Percentiles rank a stretch among this genome's conserved stretches.
These are phyloP conservation scores for Sphaerodactylus townsendi DNA, from an alignment of 2,113 vertebrate genomes.

Conservation along the genomic window DNA sequence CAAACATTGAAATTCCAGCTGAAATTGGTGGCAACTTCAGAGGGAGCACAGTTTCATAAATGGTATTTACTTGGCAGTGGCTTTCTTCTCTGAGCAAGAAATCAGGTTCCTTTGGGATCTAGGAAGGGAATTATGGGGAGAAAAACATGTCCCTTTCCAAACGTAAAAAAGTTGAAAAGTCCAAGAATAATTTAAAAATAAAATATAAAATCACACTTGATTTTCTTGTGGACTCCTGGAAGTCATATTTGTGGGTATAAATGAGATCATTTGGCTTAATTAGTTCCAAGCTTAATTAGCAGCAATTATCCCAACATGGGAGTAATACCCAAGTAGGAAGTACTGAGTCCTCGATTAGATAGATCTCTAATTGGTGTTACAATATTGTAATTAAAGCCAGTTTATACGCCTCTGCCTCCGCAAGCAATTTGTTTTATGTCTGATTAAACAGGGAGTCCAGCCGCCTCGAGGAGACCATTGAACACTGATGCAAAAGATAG, in stretches of 20 bases:
- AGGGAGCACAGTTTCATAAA: background rate
- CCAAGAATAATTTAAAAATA: constrained; percentile 59
- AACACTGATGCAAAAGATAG: constrained; percentile 65
- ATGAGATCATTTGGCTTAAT: constrained; percentile 88
- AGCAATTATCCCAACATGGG: constrained; percentile 90
- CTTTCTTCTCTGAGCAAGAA: constrained; percentile 20
- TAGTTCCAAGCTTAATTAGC: constrained; percentile 89
- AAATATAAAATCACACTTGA: constrained; percentile 65
- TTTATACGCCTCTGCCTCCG: constrained; percentile 80
- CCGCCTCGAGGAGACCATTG: constrained; percentile 76
- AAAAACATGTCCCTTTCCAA: constrained; percentile 45
- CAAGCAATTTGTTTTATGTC: constrained; percentile 84
- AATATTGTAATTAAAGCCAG: constrained; percentile 88
- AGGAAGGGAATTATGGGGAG: constrained; percentile 29
- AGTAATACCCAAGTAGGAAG: constrained; percentile 86
- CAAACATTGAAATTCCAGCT: background rate
- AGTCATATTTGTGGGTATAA: constrained; percentile 86
- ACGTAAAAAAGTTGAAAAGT: constrained; percentile 59
- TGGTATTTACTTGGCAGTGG: background rate
- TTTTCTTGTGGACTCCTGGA: constrained; percentile 78
- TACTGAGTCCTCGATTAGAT: constrained; percentile 85
- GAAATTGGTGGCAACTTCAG: background rate
- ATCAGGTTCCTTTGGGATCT: constrained; percentile 19
- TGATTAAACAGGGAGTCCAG: constrained; percentile 84
- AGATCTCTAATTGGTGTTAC: constrained; percentile 88